Base-by-base conservation (phyloP, 2,113 vertebrate genomes). In the Pluvialis apricaria region DNA sequence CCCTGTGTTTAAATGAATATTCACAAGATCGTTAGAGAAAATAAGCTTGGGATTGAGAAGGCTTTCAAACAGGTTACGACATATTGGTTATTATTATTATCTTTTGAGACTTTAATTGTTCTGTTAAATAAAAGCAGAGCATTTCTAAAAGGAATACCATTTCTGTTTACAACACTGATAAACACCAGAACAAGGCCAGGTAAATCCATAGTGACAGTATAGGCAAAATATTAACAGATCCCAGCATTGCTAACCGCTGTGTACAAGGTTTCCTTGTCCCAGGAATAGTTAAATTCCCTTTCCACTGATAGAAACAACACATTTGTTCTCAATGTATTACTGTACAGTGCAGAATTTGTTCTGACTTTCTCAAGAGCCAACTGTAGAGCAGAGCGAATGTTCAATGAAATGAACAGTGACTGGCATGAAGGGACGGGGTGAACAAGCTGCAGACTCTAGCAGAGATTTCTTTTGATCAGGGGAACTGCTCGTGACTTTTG, bases 401-500 rank as follows among this genome's bases (percentile, higher is more conserved):
- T 94, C 89, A 94, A 19, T 92, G 92, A 80, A 90, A 89, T 65
- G 84, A 97, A 45, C 78, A 73, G 82, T 47, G 71, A 66, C 76
- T 94, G 79, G 38, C 71, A 82, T 62, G 96, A 94, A 94, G 91
- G 83, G 62, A 89, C 0, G 5, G 86, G 88, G 86, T 89, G 94
- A 97, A 89, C 58, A 64, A 91, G 77, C 73, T 5, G 2, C 81
- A 96, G 91, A 87, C 61, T 92, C 57, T 81, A 6, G 13, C 88
- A 82, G 91, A 55, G 78, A 76, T 92, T 82, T 91, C 89, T 91
- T 94, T 89, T 94, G 92, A 97, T 95, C 96, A 96, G 89, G 82
- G 64, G 87, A 94, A 95, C 91, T 92, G 86, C 76, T 97, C 4
- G 0, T 95, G 94, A 97, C 95, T 96, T 94, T 91, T 92, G 81